Conservation (phyloP, 2,113 vertebrate genomes). For the Falcunculus frontatus region DNA sequence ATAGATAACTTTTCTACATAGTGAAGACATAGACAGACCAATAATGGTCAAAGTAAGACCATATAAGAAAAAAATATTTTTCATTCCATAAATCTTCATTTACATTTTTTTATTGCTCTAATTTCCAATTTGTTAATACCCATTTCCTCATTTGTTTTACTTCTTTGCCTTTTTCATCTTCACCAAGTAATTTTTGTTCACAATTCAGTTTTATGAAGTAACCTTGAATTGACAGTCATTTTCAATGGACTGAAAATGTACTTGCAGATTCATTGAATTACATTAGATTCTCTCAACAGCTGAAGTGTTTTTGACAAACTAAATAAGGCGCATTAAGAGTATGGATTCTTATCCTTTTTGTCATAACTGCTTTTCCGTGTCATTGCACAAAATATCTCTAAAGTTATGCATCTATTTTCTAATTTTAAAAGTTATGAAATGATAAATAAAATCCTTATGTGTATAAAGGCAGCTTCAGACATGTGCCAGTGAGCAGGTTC, state of each 20-base stretch:
- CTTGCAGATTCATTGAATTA: conserved; percentile 55
- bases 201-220: neutral
- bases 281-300: conserved; percentile 39
- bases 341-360: conserved; percentile 34
- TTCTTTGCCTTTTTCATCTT: neutral
- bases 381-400: conserved; percentile 1
- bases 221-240: conserved; percentile 34
- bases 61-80: neutral
- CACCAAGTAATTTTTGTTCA: neutral
- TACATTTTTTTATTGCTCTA: neutral
- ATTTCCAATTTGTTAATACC: neutral
- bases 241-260: conserved; percentile 30
- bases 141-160: neutral
- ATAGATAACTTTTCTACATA: neutral
- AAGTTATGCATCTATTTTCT: neutral
- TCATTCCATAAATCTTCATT: neutral
- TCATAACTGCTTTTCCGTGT: neutral
- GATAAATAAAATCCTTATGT: neutral
- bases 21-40: neutral
- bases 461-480: neutral
- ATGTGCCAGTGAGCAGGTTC: neutral
- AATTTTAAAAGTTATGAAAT: neutral
- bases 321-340: conserved; percentile 35
- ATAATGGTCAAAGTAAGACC: neutral
- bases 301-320: conserved; percentile 57